Conservation (phyloP, 2,888 invertebrate genomes). For the Drosophila seclusa region DNA sequence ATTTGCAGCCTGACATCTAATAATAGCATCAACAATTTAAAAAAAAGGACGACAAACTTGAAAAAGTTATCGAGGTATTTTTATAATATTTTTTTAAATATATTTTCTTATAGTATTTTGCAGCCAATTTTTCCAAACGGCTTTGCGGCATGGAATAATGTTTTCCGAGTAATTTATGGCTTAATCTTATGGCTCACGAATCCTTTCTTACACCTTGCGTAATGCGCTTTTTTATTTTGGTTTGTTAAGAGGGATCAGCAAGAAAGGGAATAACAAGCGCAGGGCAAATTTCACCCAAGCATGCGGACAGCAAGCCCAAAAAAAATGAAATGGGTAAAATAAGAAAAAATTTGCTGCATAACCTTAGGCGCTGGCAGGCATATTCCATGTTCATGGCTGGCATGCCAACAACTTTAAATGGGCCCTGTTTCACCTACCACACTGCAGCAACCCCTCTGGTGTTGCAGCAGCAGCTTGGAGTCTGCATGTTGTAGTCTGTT, state of each 20-base stretch:
- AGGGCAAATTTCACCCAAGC: conserved; percentile 50
- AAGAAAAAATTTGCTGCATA: conserved; percentile 53
- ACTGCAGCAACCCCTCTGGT: not conserved
- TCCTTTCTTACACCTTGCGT: conserved; percentile 2
- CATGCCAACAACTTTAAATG: conserved; percentile 65
- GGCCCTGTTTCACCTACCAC: not conserved
- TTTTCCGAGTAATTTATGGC: conserved; percentile 1
- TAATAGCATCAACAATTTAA: not conserved
- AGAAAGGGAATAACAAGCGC: conserved; percentile 27
- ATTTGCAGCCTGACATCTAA: no score
- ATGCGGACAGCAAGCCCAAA: conserved; percentile 41
- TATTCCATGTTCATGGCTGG: conserved; percentile 51
- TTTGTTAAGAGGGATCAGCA: conserved; percentile 21
- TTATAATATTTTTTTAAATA: not conserved
- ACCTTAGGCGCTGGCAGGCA: conserved; percentile 64
- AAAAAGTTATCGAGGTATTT: not conserved
- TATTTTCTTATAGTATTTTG: not conserved
- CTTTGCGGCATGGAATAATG: not conserved
- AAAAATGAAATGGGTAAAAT: conserved; percentile 4
- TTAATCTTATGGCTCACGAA: not conserved
- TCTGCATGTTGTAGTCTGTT: conserved; percentile 54
- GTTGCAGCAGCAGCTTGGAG: conserved; percentile 7
- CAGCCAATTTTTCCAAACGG: no score
- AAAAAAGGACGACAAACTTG: not conserved
- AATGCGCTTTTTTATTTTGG: not conserved